Percentiles rank a stretch among this genome's conserved stretches.
phyloP scores from a whole-genome alignment of 2,888 invertebrate genomes.

The Macrophya annulata region DNA sequence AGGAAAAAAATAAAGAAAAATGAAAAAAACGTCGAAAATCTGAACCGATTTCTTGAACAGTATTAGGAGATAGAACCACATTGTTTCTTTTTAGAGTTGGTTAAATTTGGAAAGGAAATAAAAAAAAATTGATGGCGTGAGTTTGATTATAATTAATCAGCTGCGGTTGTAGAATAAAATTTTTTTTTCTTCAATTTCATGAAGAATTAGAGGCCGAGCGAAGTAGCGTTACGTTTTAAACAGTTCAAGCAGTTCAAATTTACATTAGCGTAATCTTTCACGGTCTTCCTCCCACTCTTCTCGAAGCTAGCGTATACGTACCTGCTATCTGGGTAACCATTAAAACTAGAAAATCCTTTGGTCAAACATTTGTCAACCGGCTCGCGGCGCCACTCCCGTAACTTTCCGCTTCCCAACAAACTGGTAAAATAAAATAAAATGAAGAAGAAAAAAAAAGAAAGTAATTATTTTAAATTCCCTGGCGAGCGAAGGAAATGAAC shows the following conservation, averaged over 20 bases:
- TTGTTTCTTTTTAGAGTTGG: not conserved
- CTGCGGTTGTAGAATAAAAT: not conserved
- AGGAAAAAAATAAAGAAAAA: not conserved
- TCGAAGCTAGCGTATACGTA: too few relatives aligned
- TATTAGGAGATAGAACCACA: not conserved
- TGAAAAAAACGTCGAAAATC: not conserved
- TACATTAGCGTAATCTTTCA: constrained; percentile 24
- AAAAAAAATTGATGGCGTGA: not conserved
- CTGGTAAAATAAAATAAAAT: not conserved
- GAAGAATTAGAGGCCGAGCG: not conserved
- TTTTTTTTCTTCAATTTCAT: not conserved
- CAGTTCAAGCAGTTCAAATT: constrained; percentile 14
- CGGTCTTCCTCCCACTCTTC: not conserved
- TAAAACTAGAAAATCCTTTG: constrained; percentile 44
- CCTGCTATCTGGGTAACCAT: not conserved
- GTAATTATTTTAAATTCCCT: constrained; percentile 64
- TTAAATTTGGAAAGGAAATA: not conserved
- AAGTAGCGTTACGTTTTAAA: not conserved
- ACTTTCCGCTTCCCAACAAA: constrained; percentile 25
- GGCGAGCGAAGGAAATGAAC: constrained; percentile 61
- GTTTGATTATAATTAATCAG: not conserved
- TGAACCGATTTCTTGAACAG: constrained; percentile 19
- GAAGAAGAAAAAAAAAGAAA: constrained; percentile 56
- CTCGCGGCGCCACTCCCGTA: constrained; percentile 31
- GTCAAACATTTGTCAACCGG: constrained; percentile 48